Base-by-base conservation (phyloP, 2,888 invertebrate species). In the Nomada fucata region DNA sequence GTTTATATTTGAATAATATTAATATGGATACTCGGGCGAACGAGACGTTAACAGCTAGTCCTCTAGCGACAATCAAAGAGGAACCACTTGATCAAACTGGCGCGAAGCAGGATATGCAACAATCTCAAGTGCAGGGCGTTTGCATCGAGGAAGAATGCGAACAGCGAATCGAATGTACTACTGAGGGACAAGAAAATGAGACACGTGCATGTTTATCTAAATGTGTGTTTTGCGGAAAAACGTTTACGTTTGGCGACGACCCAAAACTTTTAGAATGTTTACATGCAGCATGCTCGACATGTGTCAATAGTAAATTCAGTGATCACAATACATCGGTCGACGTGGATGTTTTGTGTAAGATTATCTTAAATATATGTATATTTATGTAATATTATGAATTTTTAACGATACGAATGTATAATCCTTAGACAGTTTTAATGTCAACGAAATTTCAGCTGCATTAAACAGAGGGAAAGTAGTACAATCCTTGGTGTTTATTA, bases 211-310 rank as follows among this genome's bases (percentile, higher is more conserved):
- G 90, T 64, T 79, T 93, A 52, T 91, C 92, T 10, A 94, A 94
- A 85, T 95, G 95, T 86, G 91, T 94, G 11, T 94, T 94, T 79
- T 95, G 95, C 83, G 90, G 89, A 42, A 93, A 94, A 83, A 88
- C 89, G 26, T 94, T 96, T 68, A 94, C 94, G 57, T 93, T 94
- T 53, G 94, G 93, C 57, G 96, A 96, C 91, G 95, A 95, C 64
- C 97, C 98, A 52, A 97, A 97, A 94, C 95, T 98, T 80, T 94
- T 98, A 91, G 97, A 97, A 94, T 98, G 98, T 93, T 95, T 98
- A 87, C 98, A 98, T 94, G 97, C 97, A 71, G 96, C 97, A 79
- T 98, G 98, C 93, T 95, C 96, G 76, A 95, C 95, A 83, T 98
- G 98, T 94, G 94, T 97, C 89, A 95, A 95, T 87, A 95, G 95